Conservation (phyloP, 2,797 vertebrate species). For the Adelosebastes latens region DNA sequence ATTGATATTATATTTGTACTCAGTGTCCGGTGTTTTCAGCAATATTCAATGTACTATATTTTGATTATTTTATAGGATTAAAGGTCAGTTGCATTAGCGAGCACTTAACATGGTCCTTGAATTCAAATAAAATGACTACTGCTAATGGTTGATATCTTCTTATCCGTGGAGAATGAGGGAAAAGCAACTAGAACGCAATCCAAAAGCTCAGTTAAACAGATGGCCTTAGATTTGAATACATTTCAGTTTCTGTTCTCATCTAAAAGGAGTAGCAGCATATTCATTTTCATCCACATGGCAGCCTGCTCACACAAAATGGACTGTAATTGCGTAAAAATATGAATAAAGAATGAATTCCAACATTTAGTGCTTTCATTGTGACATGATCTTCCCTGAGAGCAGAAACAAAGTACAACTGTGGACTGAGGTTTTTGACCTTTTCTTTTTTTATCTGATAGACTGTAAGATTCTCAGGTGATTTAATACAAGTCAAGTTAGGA, state of each 20-base stretch:
- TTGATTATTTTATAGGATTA: not conserved
- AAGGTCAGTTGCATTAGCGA: not conserved
- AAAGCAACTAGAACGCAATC: not conserved
- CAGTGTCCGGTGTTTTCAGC: too few species aligned
- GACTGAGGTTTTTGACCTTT: not conserved
- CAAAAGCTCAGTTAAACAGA: not conserved
- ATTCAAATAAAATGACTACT: not conserved
- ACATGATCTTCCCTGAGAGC: not conserved
- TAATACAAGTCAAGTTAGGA: conserved; percentile 33
- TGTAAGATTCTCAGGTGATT: not conserved
- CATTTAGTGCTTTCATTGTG: not conserved
- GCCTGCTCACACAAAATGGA: not conserved
- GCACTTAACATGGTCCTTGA: not conserved
- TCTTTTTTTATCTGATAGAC: not conserved
- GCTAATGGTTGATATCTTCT: not conserved
- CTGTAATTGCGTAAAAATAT: not conserved
- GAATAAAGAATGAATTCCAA: not conserved
- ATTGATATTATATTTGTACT: too few species aligned
- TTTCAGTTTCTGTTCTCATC: not conserved
- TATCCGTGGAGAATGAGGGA: not conserved
- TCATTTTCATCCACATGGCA: not conserved
- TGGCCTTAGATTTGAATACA: not conserved
- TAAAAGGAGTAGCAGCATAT: not conserved
- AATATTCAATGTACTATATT: not conserved
- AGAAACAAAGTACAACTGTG: not conserved